These are phyloP conservation scores for Tragelaphus scriptus DNA, from an alignment of 2,113 vertebrate genomes.

Conservation along the genomic window DNA sequence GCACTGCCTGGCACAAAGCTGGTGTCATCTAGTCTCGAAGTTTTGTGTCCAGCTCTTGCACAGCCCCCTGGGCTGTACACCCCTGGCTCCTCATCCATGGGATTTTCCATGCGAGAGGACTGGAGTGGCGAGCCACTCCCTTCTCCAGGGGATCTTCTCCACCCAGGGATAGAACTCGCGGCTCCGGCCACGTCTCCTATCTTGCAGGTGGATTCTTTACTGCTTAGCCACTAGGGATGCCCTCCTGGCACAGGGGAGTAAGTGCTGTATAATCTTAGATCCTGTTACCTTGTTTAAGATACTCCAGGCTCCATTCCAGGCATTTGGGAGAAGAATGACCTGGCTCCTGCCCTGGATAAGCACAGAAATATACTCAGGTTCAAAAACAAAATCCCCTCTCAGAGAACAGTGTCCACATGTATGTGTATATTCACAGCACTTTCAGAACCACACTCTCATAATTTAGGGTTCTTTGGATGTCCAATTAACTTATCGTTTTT, in stretches of 20 bases:
- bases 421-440: background rate
- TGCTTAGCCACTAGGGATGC: background rate
- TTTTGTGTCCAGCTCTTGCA: background rate
- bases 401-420: background rate
- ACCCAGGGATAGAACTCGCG: rapidly evolving
- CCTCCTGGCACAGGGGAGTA: background rate
- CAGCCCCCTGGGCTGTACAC: background rate
- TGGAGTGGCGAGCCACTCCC: background rate
- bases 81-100: background rate
- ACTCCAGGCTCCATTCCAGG: background rate
- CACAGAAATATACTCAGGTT: background rate
- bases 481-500: background rate
- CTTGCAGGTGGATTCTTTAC: background rate
- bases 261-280: rapidly evolving
- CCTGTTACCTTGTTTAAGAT: background rate
- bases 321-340: background rate
- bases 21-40: rapidly evolving
- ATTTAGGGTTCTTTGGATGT: background rate
- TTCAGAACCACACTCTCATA: background rate
- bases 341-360: background rate
- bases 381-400: background rate
- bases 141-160: background rate
- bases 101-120: background rate
- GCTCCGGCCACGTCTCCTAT: background rate
- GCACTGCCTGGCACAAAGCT: no score